Base-by-base conservation (phyloP, 2,888 invertebrate species). In the Chymomyza procnemis region DNA sequence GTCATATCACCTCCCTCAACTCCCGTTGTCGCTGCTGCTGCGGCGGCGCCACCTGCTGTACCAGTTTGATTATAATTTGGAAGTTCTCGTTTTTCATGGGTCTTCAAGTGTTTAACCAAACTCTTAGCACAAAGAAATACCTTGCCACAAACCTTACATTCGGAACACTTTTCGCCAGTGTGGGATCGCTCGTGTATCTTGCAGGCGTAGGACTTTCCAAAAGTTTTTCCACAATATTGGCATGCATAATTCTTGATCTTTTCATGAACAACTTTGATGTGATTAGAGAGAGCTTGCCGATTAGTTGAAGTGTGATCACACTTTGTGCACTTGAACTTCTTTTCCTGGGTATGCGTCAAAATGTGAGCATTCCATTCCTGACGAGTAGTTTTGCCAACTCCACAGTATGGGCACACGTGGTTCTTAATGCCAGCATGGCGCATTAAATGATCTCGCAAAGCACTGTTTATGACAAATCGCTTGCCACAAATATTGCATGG, bases 371-470 rank as follows among this genome's bases (percentile, higher is more conserved):
- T 90, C 84, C 90, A 85, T 59, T 90, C 90, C 65, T 89, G 89
- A 0, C 90, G 74, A 1, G 90, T 90, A 2, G 90, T 90, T 64
- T 90, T 90, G 2, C 88, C 89, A 12, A 89, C 88, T 1, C 90
- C 90, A 64, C 90, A 90, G 58, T 90, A 89, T 0, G 90, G 89
- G 47, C 90, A 90, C 2, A 90, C 89, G 55, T 90, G 90, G 67
- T 90, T 90, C 68, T 89, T 89, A 19, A 90, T 90, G 4, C 90
- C 90, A 0, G 89, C 89, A 65, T 90, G 90, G 0, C 90, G 82
- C 85, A 90, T 89, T 19, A 90, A 71, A 71, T 90, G 90, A 65
- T 90, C 90, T 64, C 89, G 90, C 1, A 90, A 76, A 0, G 90
- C 90, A 21, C 89, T 88, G 46, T 89, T 90, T 4, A 90, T 90